Conservation (phyloP, 2,113 vertebrate genomes). For the Ciconia maguari region DNA sequence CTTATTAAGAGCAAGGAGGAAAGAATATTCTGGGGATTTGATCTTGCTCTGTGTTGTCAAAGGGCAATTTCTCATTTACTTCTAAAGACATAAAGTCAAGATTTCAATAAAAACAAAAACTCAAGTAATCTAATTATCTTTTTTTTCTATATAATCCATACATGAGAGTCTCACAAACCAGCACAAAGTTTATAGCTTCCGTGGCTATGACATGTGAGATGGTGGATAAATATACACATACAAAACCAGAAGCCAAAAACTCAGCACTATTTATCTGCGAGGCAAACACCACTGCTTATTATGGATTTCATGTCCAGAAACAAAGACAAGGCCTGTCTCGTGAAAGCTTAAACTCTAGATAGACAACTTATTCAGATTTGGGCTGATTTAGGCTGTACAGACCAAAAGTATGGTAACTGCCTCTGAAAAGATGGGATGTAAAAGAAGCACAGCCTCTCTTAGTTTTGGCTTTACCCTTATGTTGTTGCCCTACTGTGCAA, state of each 20-base stretch:
- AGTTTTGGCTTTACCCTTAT: neutral
- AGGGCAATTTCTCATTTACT: neutral
- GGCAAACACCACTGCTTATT: neutral
- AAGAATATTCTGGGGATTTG: neutral
- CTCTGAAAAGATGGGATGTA: neutral
- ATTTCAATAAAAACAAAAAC: neutral
- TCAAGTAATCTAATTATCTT: neutral
- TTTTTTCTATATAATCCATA: neutral
- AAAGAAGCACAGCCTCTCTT: neutral
- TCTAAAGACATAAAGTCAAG: neutral
- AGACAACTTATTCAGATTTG: neutral
- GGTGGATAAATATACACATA: neutral
- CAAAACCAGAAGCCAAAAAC: neutral
- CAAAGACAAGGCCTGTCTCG: neutral
- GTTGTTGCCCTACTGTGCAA: neutral
- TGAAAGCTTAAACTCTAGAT: neutral
- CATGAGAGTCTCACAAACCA: neutral
- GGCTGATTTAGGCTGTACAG: neutral
- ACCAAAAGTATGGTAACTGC: neutral
- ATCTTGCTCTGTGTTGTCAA: neutral
- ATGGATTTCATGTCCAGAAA: neutral
- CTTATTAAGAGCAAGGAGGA: neutral
- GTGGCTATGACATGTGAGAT: neutral
- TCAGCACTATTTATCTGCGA: neutral
- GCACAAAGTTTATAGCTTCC: neutral